phyloP scores from a whole-genome alignment of 2,888 invertebrate species.

The Mellilla xanthometata region DNA sequence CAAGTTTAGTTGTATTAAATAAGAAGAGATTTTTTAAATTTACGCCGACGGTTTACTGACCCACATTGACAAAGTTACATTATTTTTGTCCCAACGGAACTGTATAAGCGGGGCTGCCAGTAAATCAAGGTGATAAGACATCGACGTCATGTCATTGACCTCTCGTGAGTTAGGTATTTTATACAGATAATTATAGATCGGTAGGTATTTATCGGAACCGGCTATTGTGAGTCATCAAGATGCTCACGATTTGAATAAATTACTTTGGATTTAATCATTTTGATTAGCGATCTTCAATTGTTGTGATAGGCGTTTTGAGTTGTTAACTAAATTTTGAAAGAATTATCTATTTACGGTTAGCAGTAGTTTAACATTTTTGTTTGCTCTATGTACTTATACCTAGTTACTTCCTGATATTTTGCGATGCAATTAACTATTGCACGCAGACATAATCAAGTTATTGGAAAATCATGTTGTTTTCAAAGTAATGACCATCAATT shows the following conservation, averaged over 20 bases:
- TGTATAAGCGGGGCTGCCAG: slow-evolving; percentile 12
- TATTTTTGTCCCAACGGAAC: slow-evolving; percentile 8
- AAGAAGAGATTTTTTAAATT: too few relatives aligned
- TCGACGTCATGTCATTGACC: slow-evolving; percentile 16
- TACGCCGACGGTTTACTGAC: slow-evolving; percentile 4
- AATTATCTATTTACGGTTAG: too few relatives aligned
- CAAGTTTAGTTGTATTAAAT: too few relatives aligned
- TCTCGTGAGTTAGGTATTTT: slow-evolving; percentile 17
- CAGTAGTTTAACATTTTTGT: too few relatives aligned
- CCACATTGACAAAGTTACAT: slow-evolving; percentile 7
- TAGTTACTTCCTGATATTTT: too few relatives aligned
- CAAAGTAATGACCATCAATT: too few relatives aligned
- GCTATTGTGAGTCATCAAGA: slow-evolving; percentile 23
- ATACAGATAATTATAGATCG: slow-evolving; percentile 14
- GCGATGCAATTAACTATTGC: too few relatives aligned
- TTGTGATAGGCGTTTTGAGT: too few relatives aligned
- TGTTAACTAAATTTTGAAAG: too few relatives aligned
- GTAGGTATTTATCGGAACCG: slow-evolving; percentile 22
- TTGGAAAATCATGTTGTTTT: too few relatives aligned
- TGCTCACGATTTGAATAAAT: slow-evolving; percentile 22
- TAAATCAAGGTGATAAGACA: slow-evolving; percentile 20
- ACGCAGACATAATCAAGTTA: too few relatives aligned
- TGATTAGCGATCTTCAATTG: slow-evolving; percentile 9
- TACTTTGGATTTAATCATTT: slow-evolving; percentile 13
- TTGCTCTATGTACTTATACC: too few relatives aligned